Evolutionary conservation across 2,888 invertebrate species (phyloP).

Genomic region (Iphiclides podalirius): DNA sequence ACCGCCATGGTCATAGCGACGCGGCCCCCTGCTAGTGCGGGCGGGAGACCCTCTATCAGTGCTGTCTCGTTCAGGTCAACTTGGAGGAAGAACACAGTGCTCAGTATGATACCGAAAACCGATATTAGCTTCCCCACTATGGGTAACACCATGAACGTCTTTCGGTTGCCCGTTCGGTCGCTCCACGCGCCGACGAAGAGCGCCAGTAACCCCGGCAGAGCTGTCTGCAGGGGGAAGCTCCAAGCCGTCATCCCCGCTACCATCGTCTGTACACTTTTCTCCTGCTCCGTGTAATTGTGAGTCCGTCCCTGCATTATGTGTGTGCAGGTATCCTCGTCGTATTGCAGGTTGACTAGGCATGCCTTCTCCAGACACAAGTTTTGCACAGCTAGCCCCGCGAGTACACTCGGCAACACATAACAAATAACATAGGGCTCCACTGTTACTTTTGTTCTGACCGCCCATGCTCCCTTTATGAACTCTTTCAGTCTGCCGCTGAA

Average conservation of each 20-base stretch:
- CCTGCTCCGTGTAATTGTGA: conserved; percentile 60
- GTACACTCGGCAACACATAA: conserved; percentile 83
- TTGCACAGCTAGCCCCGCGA: conserved; percentile 82
- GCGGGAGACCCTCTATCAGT: conserved; percentile 77
- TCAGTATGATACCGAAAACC: conserved; percentile 75
- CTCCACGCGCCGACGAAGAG: conserved; percentile 83
- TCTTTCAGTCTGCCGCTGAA: conserved; percentile 59
- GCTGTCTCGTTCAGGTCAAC: conserved; percentile 78
- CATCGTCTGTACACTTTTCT: conserved; percentile 69
- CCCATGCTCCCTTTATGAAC: conserved; percentile 63
- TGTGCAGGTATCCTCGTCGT: conserved; percentile 75
- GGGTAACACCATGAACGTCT: conserved; percentile 80
- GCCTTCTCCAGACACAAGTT: conserved; percentile 80
- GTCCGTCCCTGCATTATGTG: conserved; percentile 70
- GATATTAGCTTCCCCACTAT: conserved; percentile 79
- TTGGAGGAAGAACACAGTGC: conserved; percentile 78
- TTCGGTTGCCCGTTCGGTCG: conserved; percentile 80
- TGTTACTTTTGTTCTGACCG: conserved; percentile 71
- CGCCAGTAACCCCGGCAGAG: conserved; percentile 77
- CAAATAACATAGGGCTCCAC: conserved; percentile 85
- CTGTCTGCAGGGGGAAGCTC: conserved; percentile 80
- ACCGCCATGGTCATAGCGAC: conserved; percentile 81
- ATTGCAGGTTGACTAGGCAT: conserved; percentile 77
- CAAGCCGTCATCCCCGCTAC: conserved; percentile 81
- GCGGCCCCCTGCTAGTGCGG: conserved; percentile 82